phyloP scores from a whole-genome alignment of 2,797 vertebrate genomes.

The Toxotes lorentzi region DNA sequence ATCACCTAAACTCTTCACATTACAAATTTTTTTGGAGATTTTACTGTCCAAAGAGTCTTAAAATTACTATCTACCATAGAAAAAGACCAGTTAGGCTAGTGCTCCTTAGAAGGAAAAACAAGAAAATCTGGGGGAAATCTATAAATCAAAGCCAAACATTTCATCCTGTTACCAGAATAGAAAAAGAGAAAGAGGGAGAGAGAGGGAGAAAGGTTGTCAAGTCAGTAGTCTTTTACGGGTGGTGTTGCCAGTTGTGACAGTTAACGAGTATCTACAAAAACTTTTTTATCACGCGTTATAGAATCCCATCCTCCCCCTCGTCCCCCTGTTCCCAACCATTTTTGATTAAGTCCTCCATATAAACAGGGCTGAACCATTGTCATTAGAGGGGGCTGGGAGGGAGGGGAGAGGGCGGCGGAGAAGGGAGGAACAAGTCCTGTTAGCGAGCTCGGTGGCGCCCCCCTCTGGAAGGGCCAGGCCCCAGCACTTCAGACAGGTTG shows the following conservation, averaged over 20 bases:
- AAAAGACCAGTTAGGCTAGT: slow-evolving; percentile 94
- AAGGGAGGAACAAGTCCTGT: slow-evolving; percentile 85
- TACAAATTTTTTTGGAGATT: slow-evolving; percentile 86
- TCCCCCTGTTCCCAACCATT: slow-evolving; percentile 60
- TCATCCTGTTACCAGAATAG: slow-evolving; percentile 91
- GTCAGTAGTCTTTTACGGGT: slow-evolving; percentile 97
- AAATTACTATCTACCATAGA: slow-evolving; percentile 95
- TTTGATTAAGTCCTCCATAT: slow-evolving; percentile 85
- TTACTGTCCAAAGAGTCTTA: slow-evolving; percentile 92
- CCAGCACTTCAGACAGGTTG: slow-evolving; percentile 94
- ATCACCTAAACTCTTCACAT: slow-evolving; percentile 93
- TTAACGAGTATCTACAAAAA: slow-evolving; percentile 96
- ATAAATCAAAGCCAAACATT: slow-evolving; percentile 79
- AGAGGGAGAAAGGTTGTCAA: slow-evolving; percentile 84
- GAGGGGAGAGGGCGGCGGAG: neutral
- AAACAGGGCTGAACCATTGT: slow-evolving; percentile 90
- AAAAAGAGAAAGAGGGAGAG: slow-evolving; percentile 65
- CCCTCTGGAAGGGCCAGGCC: slow-evolving; percentile 86
- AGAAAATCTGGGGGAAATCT: slow-evolving; percentile 78
- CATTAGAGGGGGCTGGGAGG: slow-evolving; percentile 53
- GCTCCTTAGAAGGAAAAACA: slow-evolving; percentile 79
- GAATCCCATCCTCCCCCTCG: slow-evolving; percentile 77
- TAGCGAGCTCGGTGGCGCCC: slow-evolving; percentile 87
- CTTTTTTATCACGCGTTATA: slow-evolving; percentile 81
- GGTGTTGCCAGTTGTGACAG: slow-evolving; percentile 95